These are phyloP conservation scores for Furcifer pardalis DNA, from an alignment of 2,797 vertebrate genomes.

Conservation along the genomic window DNA sequence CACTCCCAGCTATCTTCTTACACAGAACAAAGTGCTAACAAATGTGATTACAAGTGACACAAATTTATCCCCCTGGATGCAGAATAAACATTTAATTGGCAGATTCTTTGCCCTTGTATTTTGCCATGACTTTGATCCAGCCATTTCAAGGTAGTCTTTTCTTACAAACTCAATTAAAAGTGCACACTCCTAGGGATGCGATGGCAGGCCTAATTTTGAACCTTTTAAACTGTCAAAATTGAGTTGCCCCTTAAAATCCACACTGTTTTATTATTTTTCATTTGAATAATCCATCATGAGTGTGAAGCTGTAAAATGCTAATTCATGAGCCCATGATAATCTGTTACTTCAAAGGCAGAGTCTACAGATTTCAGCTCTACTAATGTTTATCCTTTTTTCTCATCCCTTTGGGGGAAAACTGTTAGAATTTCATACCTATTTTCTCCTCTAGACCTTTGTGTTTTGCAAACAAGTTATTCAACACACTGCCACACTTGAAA, in stretches of 20 bases:
- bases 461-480: not conserved
- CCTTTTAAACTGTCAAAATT: not conserved
- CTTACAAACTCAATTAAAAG: not conserved
- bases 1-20: not conserved
- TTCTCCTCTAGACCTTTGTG: not conserved
- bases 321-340: constrained; percentile 2
- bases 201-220: not conserved
- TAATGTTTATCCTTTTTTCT: constrained; percentile 7
- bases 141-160: not conserved
- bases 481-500: not conserved
- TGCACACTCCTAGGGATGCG: not conserved
- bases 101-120: not conserved
- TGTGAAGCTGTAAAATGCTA: constrained; percentile 9
- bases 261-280: not conserved
- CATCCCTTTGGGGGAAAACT: not conserved
- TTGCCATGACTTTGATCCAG: constrained; percentile 2
- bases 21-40: constrained; percentile 4
- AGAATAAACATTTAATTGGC: not conserved
- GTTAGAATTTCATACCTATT: not conserved
- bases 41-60: constrained; percentile 5
- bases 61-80: not conserved
- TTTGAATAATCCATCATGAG: constrained; percentile 25
- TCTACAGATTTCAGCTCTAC: constrained; percentile 11
- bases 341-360: constrained; percentile 21
- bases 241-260: constrained; percentile 6